phyloP scores from a whole-genome alignment of 2,888 invertebrate species.

The Hipparchia sbordonii region DNA sequence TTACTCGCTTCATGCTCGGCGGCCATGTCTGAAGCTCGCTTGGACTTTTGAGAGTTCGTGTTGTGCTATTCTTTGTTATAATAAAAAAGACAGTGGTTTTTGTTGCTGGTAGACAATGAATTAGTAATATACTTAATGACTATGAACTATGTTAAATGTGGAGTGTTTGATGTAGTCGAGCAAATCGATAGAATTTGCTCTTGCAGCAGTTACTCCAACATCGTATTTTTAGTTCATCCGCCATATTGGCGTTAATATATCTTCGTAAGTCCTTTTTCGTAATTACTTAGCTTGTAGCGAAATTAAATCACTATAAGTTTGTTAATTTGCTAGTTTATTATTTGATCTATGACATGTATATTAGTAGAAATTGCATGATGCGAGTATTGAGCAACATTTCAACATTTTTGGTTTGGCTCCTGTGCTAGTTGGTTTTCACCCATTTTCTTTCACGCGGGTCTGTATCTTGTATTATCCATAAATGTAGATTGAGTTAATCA shows the following conservation, averaged over 20 bases:
- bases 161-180: slow-evolving; percentile 69
- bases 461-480: slow-evolving; percentile 26
- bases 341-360: slow-evolving; percentile 73
- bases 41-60: slow-evolving; percentile 79
- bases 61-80: slow-evolving; percentile 79
- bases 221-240: slow-evolving; percentile 85
- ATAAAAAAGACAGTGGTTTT: slow-evolving; percentile 73
- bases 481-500: background rate
- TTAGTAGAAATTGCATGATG: slow-evolving; percentile 64
- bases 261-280: slow-evolving; percentile 81
- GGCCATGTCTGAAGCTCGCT: slow-evolving; percentile 82
- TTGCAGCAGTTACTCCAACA: slow-evolving; percentile 76
- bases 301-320: slow-evolving; percentile 66
- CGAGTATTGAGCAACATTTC: slow-evolving; percentile 58
- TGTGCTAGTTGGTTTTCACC: slow-evolving; percentile 61
- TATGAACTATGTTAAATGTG: slow-evolving; percentile 68
- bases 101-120: slow-evolving; percentile 66
- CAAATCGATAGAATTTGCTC: slow-evolving; percentile 71
- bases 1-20: slow-evolving; percentile 71
- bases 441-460: slow-evolving; percentile 53
- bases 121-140: slow-evolving; percentile 62
- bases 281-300: slow-evolving; percentile 71
- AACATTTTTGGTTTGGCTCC: slow-evolving; percentile 72
- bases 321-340: slow-evolving; percentile 72
- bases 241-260: slow-evolving; percentile 87